Evolutionary conservation across 2,113 vertebrate species (phyloP).

Genomic region (Romanogobio albipinnatus): DNA sequence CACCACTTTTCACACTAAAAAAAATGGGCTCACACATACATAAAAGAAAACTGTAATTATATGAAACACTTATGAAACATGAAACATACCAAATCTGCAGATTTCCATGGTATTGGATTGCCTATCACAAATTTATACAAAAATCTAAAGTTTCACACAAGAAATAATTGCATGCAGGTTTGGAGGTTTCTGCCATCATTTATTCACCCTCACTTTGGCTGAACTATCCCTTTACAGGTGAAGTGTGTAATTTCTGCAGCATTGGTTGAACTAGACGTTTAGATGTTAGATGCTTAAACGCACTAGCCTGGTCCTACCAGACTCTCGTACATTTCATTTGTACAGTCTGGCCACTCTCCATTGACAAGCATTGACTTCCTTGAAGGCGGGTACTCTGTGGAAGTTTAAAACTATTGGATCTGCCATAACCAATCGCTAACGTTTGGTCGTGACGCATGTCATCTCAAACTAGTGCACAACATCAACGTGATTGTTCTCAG

Average conservation of each 20-base stretch:
- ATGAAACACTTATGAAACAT: background rate
- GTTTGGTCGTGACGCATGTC: no score
- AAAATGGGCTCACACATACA: background rate
- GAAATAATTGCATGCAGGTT: background rate
- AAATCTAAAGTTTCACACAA: background rate
- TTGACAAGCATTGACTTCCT: no score
- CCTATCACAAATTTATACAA: background rate
- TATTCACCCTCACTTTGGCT: background rate
- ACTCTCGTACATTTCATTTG: no score
- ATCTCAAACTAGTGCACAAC: no score
- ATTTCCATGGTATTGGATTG: background rate
- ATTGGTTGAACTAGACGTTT: background rate
- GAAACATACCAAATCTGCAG: background rate
- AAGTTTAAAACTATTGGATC: no score
- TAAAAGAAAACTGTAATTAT: background rate
- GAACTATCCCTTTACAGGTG: background rate
- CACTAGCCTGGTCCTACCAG: no score
- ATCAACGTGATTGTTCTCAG: no score
- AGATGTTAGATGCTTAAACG: background rate
- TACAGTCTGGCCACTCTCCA: no score
- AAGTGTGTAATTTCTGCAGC: background rate
- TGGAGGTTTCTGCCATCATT: no score
- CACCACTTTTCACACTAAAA: constrained; percentile 49
- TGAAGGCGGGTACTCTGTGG: no score
- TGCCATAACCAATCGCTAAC: no score